Evolutionary conservation across 2,797 vertebrate species (phyloP).

Genomic region (Brachymystax lenok): DNA sequence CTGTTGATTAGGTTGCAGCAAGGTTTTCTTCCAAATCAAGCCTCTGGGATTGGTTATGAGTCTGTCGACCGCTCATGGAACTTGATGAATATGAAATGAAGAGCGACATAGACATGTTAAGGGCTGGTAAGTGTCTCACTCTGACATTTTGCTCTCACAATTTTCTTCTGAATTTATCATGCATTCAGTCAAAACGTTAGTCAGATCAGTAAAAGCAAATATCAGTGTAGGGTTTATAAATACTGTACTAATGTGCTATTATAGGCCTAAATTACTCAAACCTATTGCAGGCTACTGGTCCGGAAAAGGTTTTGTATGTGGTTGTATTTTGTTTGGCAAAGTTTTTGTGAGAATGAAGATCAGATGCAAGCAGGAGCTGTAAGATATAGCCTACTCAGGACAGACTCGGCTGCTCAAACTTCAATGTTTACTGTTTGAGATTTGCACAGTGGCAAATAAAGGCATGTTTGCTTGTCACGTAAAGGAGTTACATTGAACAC

Average conservation of each 20-base stretch:
- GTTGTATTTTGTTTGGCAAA: not conserved
- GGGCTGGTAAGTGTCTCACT: not conserved
- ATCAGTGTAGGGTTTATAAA: too few relatives aligned
- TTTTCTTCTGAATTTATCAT: not conserved
- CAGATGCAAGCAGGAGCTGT: not conserved
- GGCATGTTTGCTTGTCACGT: slow-evolving; percentile 1
- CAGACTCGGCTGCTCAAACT: not conserved
- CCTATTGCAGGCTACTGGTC: not conserved
- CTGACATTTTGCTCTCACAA: not conserved
- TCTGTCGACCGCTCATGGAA: not conserved
- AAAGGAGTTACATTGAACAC: not conserved
- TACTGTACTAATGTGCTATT: too few relatives aligned
- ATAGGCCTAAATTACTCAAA: not conserved
- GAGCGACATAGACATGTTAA: not conserved
- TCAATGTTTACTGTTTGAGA: not conserved
- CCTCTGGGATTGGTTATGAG: not conserved
- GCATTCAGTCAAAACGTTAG: too few relatives aligned
- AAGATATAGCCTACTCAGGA: not conserved
- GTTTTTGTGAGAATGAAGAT: not conserved
- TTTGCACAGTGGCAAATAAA: not conserved
- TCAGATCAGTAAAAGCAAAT: too few relatives aligned
- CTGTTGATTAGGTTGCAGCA: not conserved
- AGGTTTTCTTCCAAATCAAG: slow-evolving; percentile 4
- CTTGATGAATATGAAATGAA: not conserved
- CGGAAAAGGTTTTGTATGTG: not conserved